A percentile compares a stretch with the other conserved stretches of the same genome.
These are phyloP conservation scores for Laupala kohalensis DNA, from an alignment of 1,140 invertebrate species.

Conservation along the genomic window DNA sequence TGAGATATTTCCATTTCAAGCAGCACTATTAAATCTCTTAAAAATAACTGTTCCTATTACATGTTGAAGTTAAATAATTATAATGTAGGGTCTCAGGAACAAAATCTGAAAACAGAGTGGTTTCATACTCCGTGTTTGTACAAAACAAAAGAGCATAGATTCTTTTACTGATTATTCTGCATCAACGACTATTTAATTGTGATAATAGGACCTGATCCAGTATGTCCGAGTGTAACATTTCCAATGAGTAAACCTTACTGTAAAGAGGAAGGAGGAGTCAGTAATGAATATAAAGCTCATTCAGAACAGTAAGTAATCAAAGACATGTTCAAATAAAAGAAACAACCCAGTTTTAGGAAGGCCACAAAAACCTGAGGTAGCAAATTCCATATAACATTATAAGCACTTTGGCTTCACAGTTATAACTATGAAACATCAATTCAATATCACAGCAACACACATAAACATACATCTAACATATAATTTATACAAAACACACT, in stretches of 20 bases:
- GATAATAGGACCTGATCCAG: not conserved
- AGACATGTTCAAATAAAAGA: not conserved
- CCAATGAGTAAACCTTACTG: conserved; percentile 15
- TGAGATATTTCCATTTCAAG: not conserved
- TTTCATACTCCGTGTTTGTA: not conserved
- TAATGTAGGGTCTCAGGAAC: not conserved
- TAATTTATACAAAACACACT: not conserved
- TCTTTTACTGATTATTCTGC: not conserved
- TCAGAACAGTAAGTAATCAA: conserved; percentile 9
- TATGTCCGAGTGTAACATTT: conserved; percentile 13
- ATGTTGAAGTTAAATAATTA: not conserved
- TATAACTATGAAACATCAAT: not conserved
- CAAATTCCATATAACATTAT: not conserved
- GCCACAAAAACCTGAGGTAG: conserved; percentile 7
- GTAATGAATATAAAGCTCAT: conserved; percentile 10
- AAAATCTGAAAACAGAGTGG: not conserved
- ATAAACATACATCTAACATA: not conserved
- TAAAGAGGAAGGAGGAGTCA: conserved; percentile 15
- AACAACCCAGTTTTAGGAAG: conserved; percentile 7
- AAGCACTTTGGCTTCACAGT: not conserved
- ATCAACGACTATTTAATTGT: not conserved
- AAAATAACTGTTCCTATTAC: not conserved
- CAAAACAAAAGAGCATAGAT: not conserved
- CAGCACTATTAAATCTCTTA: not conserved
- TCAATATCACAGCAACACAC: not conserved